phyloP scores from a whole-genome alignment of 2,797 vertebrate species.

The Melanotaenia maccullochi region DNA sequence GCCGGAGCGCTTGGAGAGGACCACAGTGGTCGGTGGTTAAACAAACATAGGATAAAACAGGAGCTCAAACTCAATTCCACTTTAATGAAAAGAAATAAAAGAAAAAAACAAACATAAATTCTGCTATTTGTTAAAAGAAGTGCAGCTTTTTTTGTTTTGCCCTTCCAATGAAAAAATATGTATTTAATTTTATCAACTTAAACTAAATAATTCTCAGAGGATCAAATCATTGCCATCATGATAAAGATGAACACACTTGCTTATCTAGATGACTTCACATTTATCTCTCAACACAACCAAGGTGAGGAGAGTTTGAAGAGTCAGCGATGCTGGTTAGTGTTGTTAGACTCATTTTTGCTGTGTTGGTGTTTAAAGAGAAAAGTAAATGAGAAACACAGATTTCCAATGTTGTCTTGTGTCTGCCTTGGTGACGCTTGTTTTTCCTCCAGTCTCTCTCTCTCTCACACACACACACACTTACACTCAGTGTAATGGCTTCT shows the following conservation, averaged over 20 bases:
- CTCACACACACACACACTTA: not conserved
- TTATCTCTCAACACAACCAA: not conserved
- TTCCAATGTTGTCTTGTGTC: conserved; percentile 32
- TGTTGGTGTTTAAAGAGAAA: conserved; percentile 39
- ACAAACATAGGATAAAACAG: not conserved
- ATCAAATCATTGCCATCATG: not conserved
- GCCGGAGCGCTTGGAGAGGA: not conserved
- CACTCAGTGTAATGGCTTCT: not conserved
- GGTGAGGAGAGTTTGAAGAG: not conserved
- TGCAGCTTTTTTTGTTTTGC: not conserved
- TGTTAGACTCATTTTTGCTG: not conserved
- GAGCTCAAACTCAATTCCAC: not conserved
- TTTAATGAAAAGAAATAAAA: not conserved
- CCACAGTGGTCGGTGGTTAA: not conserved
- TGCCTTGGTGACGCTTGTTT: conserved; percentile 28
- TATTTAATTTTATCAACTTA: not conserved
- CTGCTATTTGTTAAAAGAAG: not conserved
- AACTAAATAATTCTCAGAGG: not conserved
- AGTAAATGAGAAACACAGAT: conserved; percentile 39
- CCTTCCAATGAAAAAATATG: not conserved
- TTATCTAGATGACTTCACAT: not conserved
- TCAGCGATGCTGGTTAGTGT: not conserved
- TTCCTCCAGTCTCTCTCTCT: not conserved
- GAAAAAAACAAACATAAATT: not conserved
- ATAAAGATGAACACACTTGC: not conserved